A percentile compares a stretch with the other conserved stretches of the same genome.
These are phyloP conservation scores for Halictus rubicundus DNA, from an alignment of 1,140 invertebrate genomes.

Conservation along the genomic window DNA sequence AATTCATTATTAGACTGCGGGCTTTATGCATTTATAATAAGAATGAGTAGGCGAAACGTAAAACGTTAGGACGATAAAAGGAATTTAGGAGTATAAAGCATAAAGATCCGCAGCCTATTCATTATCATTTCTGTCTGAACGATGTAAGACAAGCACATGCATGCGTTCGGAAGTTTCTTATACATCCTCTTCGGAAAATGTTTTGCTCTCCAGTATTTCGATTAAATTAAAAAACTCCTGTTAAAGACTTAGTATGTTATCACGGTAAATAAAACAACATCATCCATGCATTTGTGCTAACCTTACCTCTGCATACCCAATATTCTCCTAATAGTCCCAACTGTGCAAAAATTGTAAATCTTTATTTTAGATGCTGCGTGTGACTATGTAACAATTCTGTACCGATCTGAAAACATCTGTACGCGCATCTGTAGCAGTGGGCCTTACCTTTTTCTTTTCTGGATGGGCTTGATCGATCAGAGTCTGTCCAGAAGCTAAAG, in stretches of 20 bases:
- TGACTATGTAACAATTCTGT: background rate
- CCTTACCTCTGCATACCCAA: slow-evolving; percentile 72
- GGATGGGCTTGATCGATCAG: slow-evolving; percentile 89
- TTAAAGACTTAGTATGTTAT: slow-evolving; percentile 30
- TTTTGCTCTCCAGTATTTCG: too few species aligned
- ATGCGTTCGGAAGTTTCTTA: background rate
- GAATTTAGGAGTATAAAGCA: too few species aligned
- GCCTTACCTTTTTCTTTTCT: slow-evolving; percentile 85
- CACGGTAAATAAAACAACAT: slow-evolving; percentile 39
- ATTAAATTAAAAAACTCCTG: background rate
- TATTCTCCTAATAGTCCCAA: slow-evolving; percentile 68
- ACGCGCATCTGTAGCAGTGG: background rate
- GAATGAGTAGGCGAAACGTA: too few species aligned
- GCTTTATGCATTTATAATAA: too few species aligned
- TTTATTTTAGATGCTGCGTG: slow-evolving; percentile 40
- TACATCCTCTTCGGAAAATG: background rate
- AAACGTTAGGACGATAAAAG: too few species aligned
- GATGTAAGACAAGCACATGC: slow-evolving; percentile 40
- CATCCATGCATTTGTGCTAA: slow-evolving; percentile 66
- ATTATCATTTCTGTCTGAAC: background rate
- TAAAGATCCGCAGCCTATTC: too few species aligned
- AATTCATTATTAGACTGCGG: background rate
- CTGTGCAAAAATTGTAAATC: slow-evolving; percentile 73
- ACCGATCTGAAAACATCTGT: slow-evolving; percentile 1
- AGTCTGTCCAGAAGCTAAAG: slow-evolving; percentile 86